A percentile compares a stretch with the other conserved stretches of the same genome.
Evolutionary conservation across 2,113 vertebrate genomes (phyloP).

Genomic region (Hippocampus guttulatus): DNA sequence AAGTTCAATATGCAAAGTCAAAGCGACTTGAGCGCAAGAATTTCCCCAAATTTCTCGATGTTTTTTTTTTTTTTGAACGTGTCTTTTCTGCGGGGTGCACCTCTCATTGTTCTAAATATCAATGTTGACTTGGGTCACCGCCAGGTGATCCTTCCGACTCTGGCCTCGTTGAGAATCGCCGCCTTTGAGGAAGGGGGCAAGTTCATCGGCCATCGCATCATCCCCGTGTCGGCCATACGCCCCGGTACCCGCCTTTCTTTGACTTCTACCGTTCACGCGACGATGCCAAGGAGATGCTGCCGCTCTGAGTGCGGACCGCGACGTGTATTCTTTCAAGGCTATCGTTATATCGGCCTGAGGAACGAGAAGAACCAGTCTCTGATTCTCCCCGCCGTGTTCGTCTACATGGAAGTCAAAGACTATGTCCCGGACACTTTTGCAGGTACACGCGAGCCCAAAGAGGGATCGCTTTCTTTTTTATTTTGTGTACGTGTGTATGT

Average conservation of each 20-base stretch:
- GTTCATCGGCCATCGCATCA: conserved; percentile 92
- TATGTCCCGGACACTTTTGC: conserved; percentile 96
- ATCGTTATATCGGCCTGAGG: conserved; percentile 91
- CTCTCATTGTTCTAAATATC: neutral
- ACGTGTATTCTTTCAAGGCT: conserved; percentile 70
- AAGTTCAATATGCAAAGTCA: too few relatives aligned
- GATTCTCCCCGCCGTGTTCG: conserved; percentile 87
- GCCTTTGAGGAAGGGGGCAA: conserved; percentile 96
- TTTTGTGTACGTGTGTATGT: too few relatives aligned
- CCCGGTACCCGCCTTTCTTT: conserved; percentile 73
- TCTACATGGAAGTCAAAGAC: conserved; percentile 95
- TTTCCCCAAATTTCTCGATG: too few relatives aligned
- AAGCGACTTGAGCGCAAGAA: too few relatives aligned
- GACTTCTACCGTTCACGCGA: neutral
- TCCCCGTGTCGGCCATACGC: conserved; percentile 89
- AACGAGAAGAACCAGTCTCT: conserved; percentile 94
- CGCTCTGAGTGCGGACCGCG: neutral
- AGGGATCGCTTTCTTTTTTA: too few relatives aligned
- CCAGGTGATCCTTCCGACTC: conserved; percentile 90
- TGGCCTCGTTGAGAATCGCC: conserved; percentile 89
- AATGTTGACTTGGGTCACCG: neutral
- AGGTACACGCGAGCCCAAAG: conserved; percentile 68
- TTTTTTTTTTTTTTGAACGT: too few relatives aligned
- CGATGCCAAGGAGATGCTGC: neutral
- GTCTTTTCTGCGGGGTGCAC: too few relatives aligned